Conservation (phyloP, 1,140 invertebrate genomes). For the Atopsyche davidsoni region DNA sequence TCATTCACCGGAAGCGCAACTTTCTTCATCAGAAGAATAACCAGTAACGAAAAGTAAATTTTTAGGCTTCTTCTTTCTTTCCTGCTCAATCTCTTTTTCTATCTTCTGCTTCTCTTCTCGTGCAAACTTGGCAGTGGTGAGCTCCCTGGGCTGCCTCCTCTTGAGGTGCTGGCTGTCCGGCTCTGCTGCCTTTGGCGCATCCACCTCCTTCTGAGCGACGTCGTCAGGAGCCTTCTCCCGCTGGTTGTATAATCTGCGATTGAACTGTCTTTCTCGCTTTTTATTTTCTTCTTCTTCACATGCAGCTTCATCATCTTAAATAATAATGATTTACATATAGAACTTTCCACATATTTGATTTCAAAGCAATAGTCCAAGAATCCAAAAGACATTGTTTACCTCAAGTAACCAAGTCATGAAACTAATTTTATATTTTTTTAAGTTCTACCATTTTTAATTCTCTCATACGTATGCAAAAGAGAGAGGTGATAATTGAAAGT, state of each 20-base stretch:
- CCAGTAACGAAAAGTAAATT: conserved; percentile 46
- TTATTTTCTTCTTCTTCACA: conserved; percentile 9
- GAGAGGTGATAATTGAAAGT: conserved; percentile 29
- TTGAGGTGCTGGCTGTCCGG: neutral
- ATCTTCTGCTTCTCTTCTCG: conserved; percentile 41
- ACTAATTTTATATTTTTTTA: conserved; percentile 16
- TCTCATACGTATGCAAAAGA: conserved; percentile 18
- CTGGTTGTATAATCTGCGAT: too few species aligned
- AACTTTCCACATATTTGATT: conserved; percentile 6
- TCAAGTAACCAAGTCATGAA: conserved; percentile 10
- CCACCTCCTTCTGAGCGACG: too few species aligned
- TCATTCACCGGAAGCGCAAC: too few species aligned
- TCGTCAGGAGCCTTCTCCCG: too few species aligned
- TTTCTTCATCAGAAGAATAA: conserved; percentile 45
- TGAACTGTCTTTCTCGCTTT: too few species aligned
- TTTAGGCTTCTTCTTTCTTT: conserved; percentile 43
- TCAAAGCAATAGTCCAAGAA: conserved; percentile 9
- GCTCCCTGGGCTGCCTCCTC: conserved; percentile 13
- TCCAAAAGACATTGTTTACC: conserved; percentile 14
- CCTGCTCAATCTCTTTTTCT: conserved; percentile 41
- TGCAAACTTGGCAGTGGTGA: conserved; percentile 42
- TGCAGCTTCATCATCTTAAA: conserved; percentile 29
- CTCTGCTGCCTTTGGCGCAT: neutral
- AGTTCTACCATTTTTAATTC: conserved; percentile 14
- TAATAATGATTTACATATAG: conserved; percentile 9